Conservation (phyloP, 30 jellyfish, hydroid and myxozoan genomes). For the Chironex yamaguchii region DNA sequence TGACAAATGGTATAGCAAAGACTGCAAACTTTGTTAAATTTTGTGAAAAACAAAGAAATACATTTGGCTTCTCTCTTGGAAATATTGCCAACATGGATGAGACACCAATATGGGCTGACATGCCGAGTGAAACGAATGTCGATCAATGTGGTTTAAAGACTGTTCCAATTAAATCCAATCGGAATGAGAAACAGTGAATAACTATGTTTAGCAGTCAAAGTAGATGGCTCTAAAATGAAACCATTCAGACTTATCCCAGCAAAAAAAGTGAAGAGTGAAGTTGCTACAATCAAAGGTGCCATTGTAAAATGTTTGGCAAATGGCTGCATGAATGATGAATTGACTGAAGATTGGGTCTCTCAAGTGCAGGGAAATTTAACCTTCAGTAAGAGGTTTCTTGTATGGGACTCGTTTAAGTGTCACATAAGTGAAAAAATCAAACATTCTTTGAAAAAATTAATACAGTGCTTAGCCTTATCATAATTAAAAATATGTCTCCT, state of each 20-base stretch:
- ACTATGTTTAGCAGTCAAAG: conserved; percentile 7
- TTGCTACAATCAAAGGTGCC: neutral
- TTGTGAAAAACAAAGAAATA: neutral
- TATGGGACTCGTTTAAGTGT: too few species aligned
- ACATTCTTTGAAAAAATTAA: too few species aligned
- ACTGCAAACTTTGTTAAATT: conserved; percentile 10
- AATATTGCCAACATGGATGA: conserved; percentile 1
- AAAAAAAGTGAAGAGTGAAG: conserved; percentile 1
- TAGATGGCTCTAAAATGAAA: conserved; percentile 1
- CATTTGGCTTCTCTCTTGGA: too few species aligned
- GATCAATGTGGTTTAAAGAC: neutral
- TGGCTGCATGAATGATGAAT: too few species aligned
- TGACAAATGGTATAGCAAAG: too few species aligned
- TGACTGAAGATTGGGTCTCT: too few species aligned
- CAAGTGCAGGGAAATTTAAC: too few species aligned
- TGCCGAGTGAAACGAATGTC: conserved; percentile 6
- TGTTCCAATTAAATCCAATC: neutral
- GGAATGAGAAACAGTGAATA: too few species aligned
- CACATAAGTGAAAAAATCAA: too few species aligned
- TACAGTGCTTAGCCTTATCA: too few species aligned
- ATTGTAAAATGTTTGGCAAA: neutral
- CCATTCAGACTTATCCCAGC: neutral
- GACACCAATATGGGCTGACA: conserved; percentile 9
- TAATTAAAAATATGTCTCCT: too few species aligned
- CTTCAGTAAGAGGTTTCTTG: too few species aligned